Base-by-base conservation (phyloP, 2,888 invertebrate genomes). In the Drosophila ezoana region DNA sequence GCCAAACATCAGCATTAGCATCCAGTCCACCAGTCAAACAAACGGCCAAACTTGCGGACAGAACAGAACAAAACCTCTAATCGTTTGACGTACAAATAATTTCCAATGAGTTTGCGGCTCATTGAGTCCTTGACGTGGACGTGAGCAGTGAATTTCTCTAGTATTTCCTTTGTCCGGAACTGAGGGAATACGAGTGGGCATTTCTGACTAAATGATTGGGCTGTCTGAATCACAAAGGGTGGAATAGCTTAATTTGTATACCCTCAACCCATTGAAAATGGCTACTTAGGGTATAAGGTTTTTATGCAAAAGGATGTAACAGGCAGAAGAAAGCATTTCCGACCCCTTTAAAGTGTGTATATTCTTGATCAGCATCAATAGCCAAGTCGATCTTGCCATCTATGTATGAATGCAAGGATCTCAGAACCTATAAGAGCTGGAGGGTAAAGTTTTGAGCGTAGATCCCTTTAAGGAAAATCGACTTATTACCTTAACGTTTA, bases 51-150 rank as follows among this genome's bases (percentile, higher is more conserved):
- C 54, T 56, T 2, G 41, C 8, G 54, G 40, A 52, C 48, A 38
- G 38, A 40, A 52, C 35, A 6, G 10, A 33, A 38, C 45, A 57
- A 45, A 37, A 47, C 52, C 63, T 71, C 76, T 81, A 81, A 81
- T 85, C 81, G 81, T 71, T 85, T 84, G 84, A 87, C 89, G 89
- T 84, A 76, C 82, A 79, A 84, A 84, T 84, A 89, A 84, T 89
- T 85, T 84, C 68, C 87, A 84, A 84, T 84, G 87, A 89, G 79
- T 87, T 84, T 84, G 79, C 89, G 85, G 85, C 84, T 87, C 89
- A 84, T 84, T 84, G 89, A 81, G 87, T 66, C 13, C 62, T 53
- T 67, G 76, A 89, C 87, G 89, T 89, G 83, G 68, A 61, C 69
- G 23, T 40, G 51, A 23, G 23, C 28, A 58, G 53, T 35, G 48